Evolutionary conservation across 1,140 invertebrate species (phyloP).

Genomic region (Stegodyphus dumicola): DNA sequence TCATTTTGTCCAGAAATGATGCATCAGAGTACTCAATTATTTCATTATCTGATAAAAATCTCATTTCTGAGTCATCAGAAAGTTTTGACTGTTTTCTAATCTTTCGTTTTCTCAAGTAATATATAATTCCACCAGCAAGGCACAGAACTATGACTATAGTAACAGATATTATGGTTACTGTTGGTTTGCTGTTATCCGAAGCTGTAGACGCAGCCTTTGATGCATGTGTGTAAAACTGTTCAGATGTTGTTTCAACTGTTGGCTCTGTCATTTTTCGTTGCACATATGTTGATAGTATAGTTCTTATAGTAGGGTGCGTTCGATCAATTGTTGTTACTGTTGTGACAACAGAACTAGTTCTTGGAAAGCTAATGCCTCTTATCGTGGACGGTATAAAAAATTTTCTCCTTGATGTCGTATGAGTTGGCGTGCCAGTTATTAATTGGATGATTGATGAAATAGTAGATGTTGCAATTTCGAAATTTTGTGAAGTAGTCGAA

Average conservation of each 20-base stretch:
- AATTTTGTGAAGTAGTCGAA: too few relatives aligned
- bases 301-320: too few relatives aligned
- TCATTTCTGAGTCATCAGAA: conserved; percentile 62
- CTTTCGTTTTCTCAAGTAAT: conserved; percentile 1
- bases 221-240: not conserved
- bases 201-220: conserved; percentile 5
- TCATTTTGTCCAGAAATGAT: not conserved
- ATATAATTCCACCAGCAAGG: not conserved
- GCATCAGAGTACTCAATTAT: conserved; percentile 32
- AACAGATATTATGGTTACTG: conserved; percentile 4
- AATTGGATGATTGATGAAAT: too few relatives aligned
- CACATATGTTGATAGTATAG: too few relatives aligned
- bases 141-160: conserved; percentile 8
- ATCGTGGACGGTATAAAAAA: too few relatives aligned
- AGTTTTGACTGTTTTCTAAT: conserved; percentile 41
- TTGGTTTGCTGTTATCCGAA: not conserved
- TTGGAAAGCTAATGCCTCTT: too few relatives aligned
- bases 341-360: too few relatives aligned
- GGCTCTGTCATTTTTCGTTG: too few relatives aligned
- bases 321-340: too few relatives aligned
- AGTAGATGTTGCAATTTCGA: too few relatives aligned
- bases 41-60: conserved; percentile 61
- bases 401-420: too few relatives aligned
- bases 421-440: too few relatives aligned
- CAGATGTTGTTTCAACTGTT: not conserved